Conservation (phyloP, 1,140 invertebrate genomes). For the Bombus sibiricus region DNA sequence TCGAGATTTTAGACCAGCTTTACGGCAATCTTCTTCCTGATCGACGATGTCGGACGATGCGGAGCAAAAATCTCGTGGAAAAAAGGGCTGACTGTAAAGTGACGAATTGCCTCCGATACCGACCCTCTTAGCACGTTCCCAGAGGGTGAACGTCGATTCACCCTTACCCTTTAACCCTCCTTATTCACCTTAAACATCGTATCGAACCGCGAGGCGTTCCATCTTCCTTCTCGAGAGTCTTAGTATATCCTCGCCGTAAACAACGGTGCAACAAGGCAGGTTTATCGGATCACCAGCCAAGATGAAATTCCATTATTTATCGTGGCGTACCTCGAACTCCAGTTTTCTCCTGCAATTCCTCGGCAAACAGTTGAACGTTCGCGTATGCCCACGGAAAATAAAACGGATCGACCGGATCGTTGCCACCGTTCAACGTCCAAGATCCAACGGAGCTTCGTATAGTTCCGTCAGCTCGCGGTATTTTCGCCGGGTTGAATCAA, state of each 20-base stretch:
- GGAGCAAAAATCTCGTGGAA: constrained; percentile 2
- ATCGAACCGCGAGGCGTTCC: constrained; percentile 24
- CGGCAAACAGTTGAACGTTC: constrained; percentile 18
- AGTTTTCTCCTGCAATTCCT: not conserved
- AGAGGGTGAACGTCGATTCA: constrained; percentile 17
- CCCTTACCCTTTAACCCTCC: constrained; percentile 49
- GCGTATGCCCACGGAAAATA: not conserved
- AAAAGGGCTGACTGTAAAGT: constrained; percentile 17
- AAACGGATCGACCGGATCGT: not conserved
- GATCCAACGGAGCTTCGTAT: not conserved
- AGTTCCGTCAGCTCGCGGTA: not conserved
- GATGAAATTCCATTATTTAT: constrained; percentile 53
- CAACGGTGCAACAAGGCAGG: constrained; percentile 31
- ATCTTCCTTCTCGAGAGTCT: not conserved
- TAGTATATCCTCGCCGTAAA: constrained; percentile 26
- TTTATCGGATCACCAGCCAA: constrained; percentile 29
- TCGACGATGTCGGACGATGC: constrained; percentile 25
- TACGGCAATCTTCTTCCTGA: constrained; percentile 36
- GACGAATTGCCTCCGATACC: constrained; percentile 59
- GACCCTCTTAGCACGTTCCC: constrained; percentile 15
- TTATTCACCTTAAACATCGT: constrained; percentile 50
- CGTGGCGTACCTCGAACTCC: not conserved
- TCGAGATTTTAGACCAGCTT: constrained; percentile 4
- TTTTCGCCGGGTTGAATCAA: not conserved
- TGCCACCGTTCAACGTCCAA: not conserved